Evolutionary conservation across 2,888 invertebrate species (phyloP).

Genomic region (Neria commutata): DNA sequence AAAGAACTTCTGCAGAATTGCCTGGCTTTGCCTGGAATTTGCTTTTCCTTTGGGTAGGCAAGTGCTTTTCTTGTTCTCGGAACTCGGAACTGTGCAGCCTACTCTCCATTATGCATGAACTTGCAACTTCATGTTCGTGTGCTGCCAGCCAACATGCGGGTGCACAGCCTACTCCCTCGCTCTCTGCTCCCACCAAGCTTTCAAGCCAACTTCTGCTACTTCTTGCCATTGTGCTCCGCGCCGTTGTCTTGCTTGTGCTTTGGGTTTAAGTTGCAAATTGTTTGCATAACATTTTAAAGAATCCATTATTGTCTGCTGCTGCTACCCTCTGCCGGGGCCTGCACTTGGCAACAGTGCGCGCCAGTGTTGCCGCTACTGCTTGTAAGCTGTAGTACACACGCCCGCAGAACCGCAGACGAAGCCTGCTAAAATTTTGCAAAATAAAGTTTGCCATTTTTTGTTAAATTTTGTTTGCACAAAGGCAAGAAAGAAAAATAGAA

Average conservation of each 20-base stretch:
- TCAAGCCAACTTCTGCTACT: neutral
- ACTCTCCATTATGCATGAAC: neutral
- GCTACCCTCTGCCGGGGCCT: neutral
- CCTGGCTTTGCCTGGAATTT: too few species aligned
- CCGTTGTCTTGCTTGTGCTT: neutral
- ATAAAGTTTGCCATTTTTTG: too few species aligned
- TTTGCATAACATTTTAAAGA: constrained; percentile 28
- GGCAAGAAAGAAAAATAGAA: too few species aligned
- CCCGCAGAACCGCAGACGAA: neutral
- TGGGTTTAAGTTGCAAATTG: constrained; percentile 10
- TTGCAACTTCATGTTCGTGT: neutral
- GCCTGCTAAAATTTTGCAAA: neutral
- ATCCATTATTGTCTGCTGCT: constrained; percentile 14
- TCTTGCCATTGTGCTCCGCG: neutral
- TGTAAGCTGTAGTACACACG: neutral
- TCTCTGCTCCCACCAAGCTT: neutral
- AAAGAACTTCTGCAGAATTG: too few species aligned
- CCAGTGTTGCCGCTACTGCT: neutral
- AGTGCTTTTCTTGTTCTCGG: too few species aligned
- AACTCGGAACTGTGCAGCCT: too few species aligned
- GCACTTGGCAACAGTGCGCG: neutral
- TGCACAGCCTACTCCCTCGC: neutral
- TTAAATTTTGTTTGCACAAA: too few species aligned
- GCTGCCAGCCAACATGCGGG: neutral
- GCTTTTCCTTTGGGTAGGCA: too few species aligned